Percentiles rank a stretch among this genome's conserved stretches.
phyloP scores from a whole-genome alignment of 2,797 vertebrate species.

The Micropoecilia bifurca region DNA sequence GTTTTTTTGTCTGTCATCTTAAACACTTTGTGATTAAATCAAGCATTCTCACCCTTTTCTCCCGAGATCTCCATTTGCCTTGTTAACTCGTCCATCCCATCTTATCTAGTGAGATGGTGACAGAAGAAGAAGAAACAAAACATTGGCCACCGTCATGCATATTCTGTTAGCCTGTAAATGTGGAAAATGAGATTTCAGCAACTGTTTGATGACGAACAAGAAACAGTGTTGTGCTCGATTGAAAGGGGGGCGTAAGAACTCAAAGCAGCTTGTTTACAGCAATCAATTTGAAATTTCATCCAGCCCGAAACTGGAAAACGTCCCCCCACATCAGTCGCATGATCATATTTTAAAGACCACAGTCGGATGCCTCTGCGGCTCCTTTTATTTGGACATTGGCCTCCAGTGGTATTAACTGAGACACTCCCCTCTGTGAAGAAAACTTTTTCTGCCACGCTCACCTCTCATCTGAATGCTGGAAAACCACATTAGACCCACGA shows the following conservation, averaged over 20 bases:
- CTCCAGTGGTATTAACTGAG: conserved; percentile 3
- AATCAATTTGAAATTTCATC: conserved; percentile 9
- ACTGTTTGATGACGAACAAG: conserved; percentile 29
- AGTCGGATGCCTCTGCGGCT: neutral
- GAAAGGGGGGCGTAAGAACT: conserved; percentile 25
- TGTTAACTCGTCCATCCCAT: conserved; percentile 93
- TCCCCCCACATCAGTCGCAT: conserved; percentile 28
- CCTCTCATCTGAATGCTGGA: conserved; percentile 16
- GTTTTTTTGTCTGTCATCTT: conserved; percentile 1
- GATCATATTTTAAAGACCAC: conserved; percentile 28
- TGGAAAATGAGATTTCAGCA: conserved; percentile 32
- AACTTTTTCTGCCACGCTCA: conserved; percentile 7
- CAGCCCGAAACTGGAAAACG: neutral
- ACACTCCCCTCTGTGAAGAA: neutral
- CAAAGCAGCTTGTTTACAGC: conserved; percentile 29
- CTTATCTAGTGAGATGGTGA: conserved; percentile 77
- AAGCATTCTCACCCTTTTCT: conserved; percentile 75
- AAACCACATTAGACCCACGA: conserved; percentile 32
- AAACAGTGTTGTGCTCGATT: conserved; percentile 5
- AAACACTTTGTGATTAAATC: conserved; percentile 11
- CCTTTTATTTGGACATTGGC: neutral
- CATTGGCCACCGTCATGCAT: conserved; percentile 21
- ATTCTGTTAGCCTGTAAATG: conserved; percentile 13
- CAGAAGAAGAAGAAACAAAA: neutral
- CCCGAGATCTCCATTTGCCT: conserved; percentile 75